Percentiles rank a stretch among this genome's conserved stretches.
Evolutionary conservation across 2,888 invertebrate species (phyloP).

Genomic region (Drosophila fulvimacula): DNA sequence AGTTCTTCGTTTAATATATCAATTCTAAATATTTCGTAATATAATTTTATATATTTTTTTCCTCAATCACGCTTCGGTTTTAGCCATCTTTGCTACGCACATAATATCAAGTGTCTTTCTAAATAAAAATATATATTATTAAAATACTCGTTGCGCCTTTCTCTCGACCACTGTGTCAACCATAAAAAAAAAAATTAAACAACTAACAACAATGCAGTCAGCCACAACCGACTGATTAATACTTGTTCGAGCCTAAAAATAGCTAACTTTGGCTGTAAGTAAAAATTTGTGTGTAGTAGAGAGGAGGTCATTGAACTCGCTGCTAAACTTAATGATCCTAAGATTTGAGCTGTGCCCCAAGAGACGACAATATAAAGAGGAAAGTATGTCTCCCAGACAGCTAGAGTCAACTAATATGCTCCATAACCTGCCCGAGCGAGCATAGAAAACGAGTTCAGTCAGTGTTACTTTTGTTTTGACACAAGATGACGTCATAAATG

Average conservation of each 20-base stretch:
- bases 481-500: constrained; percentile 62
- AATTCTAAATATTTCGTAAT: too few relatives aligned
- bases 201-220: not conserved
- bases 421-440: not conserved
- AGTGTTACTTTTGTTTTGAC: not conserved
- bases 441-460: constrained; percentile 18
- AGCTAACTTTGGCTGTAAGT: not conserved
- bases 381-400: too few relatives aligned
- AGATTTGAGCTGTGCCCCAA: not conserved
- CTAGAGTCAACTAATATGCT: not conserved
- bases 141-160: constrained; percentile 27
- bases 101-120: not conserved
- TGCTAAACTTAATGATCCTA: too few relatives aligned
- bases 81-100: not conserved
- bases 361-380: not conserved
- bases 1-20: too few relatives aligned
- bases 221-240: not conserved
- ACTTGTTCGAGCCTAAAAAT: not conserved
- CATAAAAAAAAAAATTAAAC: not conserved
- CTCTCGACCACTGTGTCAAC: constrained; percentile 41
- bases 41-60: not conserved
- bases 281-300: too few relatives aligned
- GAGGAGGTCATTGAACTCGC: too few relatives aligned
- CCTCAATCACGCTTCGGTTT: not conserved
- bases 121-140: constrained; percentile 3